Base-by-base conservation (phyloP, 2,113 vertebrate genomes). In the Casuarius casuarius region DNA sequence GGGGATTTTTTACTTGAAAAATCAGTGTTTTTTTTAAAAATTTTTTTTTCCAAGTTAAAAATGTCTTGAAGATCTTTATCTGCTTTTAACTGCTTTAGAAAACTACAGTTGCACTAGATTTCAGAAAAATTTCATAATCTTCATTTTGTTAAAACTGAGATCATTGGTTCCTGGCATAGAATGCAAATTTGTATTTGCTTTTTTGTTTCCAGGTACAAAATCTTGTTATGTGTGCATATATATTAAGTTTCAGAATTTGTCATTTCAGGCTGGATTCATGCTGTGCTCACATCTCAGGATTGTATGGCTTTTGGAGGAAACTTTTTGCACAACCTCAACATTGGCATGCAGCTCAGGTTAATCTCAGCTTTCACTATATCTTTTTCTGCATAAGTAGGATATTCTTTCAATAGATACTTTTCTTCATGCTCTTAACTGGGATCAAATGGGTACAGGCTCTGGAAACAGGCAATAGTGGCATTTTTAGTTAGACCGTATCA, bases 281-380 rank as follows among this genome's bases (percentile, higher is more conserved):
- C 98, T 91, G 99, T 99, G 97, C 99, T 99, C 97, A 99, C 99
- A 71, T 99, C 99, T 99, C 99, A 99, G 99, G 99, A 99, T 98
- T 99, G 99, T 98, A 99, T 99, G 99, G 99, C 99, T 84, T 99
- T 99, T 79, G 99, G 99, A 96, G 99, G 99, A 85, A 99, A 99
- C 97, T 99, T 99, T 98, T 99, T 99, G 97, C 99, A 99, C 98
- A 99, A 99, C 98, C 99, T 99, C 94, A 99, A 99, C 95, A 99
- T 99, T 97, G 98, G 98, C 98, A 99, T 99, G 99, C 99, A 99
- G 98, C 99, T 99, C 99, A 99, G 99, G 99, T 99, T 92, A 90
- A 98, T 96, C 42, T 84, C 54, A 48, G 26, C 23, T 66, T 29
- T 79, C 40, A 25, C 66, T 92, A 5, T 71, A 62, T 44, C 54